phyloP scores from a whole-genome alignment of 2,113 vertebrate genomes.

The Thymallus thymallus region DNA sequence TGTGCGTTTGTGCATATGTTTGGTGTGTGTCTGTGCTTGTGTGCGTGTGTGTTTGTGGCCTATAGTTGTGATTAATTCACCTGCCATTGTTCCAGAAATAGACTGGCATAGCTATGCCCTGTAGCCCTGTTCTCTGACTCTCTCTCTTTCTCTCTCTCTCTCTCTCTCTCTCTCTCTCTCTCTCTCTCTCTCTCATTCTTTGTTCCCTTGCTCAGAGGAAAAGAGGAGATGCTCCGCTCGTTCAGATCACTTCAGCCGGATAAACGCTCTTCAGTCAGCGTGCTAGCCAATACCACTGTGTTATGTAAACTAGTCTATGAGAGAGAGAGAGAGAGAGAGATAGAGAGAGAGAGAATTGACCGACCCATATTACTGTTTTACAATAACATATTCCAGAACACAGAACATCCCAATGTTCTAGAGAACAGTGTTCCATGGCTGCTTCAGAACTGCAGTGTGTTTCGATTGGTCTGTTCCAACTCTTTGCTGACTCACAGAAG shows the following conservation, averaged over 20 bases:
- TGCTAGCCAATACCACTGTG: conserved; percentile 54
- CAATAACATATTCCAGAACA: background rate
- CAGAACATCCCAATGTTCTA: too few species aligned
- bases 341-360: background rate
- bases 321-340: conserved; percentile 20
- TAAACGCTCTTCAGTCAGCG: conserved; percentile 56
- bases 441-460: background rate
- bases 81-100: conserved; percentile 14
- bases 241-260: conserved; percentile 49
- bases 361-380: conserved; percentile 10
- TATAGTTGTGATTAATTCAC: conserved; percentile 19
- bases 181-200: background rate
- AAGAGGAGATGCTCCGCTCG: background rate
- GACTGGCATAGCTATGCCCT: conserved; percentile 16
- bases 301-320: conserved; percentile 63
- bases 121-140: conserved; percentile 1
- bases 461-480: background rate
- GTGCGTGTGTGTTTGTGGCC: background rate
- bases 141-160: background rate
- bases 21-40: background rate
- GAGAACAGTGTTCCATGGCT: background rate
- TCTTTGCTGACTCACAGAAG: background rate
- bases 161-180: background rate
- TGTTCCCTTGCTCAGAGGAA: background rate
- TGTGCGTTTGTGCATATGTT: background rate